Evolutionary conservation across 2,888 invertebrate species (phyloP), one percentile per base, ranked within the genome.

Genomic region (Leptinotarsa tumamoca): DNA sequence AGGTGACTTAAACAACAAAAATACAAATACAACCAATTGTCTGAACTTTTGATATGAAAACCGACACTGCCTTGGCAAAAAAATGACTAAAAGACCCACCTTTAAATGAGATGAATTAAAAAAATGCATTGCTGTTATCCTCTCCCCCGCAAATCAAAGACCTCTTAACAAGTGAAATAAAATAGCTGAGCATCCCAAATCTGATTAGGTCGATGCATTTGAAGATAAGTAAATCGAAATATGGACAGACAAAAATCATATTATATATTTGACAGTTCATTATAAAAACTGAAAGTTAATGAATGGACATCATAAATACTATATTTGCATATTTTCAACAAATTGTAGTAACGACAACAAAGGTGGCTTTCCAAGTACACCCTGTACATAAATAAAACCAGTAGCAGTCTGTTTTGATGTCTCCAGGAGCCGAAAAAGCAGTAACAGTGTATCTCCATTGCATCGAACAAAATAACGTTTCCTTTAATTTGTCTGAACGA

Each of bases 401-500:
- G 63, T 63, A 63, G 63, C 63, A 33, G 63, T n/a, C 63, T 63
- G 7, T 63, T 63, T 63, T 23, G 33, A 63, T 63, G 33, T 63
- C 63, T 18, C 33, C 7, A 15, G 33, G n/a, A 63, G 27, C 27
- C n/a, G 63, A 33, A 63, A 5, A 27, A 43, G n/a, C 14, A 17
- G 63, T 58, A 21, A 43, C 43, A n/a, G 63, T 63, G 63, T 63
- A 33, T 63, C 18, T 63, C 63, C 33, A 33, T 63, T 13, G 33
- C 33, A 63, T 61, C 61, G 4, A 61, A 61, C 61, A 61, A 43
- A 43, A 43, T 43, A 54, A 54, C 0, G 54, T n/a, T 54, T 54
- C 52, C n/a, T 17, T 15, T 52, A 52, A 52, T 52, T 52, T 52
- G 17, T 52, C 52, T 17, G 7, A n/a, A 17, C 52, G 15, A 17